Evolutionary conservation across 2,797 vertebrate genomes (phyloP), one percentile per base, ranked within the genome.

Genomic region (Kryptopterus vitreolus): DNA sequence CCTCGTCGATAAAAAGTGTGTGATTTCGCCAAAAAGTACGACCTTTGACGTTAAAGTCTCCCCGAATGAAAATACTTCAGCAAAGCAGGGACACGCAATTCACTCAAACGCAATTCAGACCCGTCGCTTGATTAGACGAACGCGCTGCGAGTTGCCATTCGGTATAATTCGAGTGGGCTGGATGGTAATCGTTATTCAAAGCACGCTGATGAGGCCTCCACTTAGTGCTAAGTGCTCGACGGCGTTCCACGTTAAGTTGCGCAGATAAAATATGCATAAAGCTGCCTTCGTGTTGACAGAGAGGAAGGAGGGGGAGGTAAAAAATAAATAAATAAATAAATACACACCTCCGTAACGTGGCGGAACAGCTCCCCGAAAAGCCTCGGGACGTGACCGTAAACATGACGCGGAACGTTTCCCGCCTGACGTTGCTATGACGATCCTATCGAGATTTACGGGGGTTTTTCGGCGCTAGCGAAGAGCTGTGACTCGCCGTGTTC

Each of bases 211-310:
- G 84, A 89, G 88, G 87, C 83, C 85, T 84, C 86, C 90, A 91
- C 90, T 90, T 90, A 91, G 88, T 90, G 89, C 90, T 86, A 88
- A 87, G 88, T 87, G 84, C 68, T 77, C 80, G 81, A 69, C 57
- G 75, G 88, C 87, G 87, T 92, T 88, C 73, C 88, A 89, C 87
- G 88, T 88, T 85, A 87, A 85, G 89, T 88, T 88, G 82, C 85
- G 70, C 3, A 90, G 89, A 91, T 90, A 87, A 91, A 91, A 85
- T 88, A 90, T 90, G 89, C 91, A 85, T 86, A 88, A 90, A 76
- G 16, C 58, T 26, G 48, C 48, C 26, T 31, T 50, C 6, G 1
- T 57, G 52, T 57, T 73, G 52, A 57, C 70, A 22, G 29, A 16
- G 20, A 5, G 11, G 22, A 59, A 59, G 24, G n/a, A n/a, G n/a